These are phyloP conservation scores for Ammodytes marinus DNA, from an alignment of 2,113 vertebrate genomes.

Conservation along the genomic window DNA sequence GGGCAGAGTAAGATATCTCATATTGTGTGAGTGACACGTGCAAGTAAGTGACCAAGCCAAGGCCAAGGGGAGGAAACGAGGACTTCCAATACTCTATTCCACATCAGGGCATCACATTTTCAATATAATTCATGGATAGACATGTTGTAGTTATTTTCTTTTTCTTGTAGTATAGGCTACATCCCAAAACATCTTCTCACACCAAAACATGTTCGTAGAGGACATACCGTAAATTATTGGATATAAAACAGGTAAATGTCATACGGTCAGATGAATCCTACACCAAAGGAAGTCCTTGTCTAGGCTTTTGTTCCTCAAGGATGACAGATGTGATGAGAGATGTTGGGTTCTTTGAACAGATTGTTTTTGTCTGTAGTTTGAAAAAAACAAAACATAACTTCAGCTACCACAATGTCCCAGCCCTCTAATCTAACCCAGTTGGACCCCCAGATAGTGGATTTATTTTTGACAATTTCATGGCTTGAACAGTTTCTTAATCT, in stretches of 20 bases:
- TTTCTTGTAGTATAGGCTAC: not conserved
- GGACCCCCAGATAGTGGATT: not conserved
- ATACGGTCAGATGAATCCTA: conserved; percentile 9
- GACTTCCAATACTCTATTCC: conserved; percentile 8
- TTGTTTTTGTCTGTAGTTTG: not conserved
- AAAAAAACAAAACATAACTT: not conserved
- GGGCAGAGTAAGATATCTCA: conserved; percentile 1
- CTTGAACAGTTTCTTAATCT: not conserved
- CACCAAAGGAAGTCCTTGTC: not conserved
- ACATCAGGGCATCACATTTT: not conserved
- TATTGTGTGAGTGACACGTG: conserved; percentile 9
- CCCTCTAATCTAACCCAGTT: not conserved
- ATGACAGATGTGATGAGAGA: not conserved
- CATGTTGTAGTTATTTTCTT: not conserved
- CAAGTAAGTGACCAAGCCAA: not conserved
- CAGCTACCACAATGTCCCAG: not conserved
- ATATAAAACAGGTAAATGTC: not conserved
- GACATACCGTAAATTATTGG: too few relatives aligned
- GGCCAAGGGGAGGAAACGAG: conserved; percentile 15
- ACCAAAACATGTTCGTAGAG: not conserved
- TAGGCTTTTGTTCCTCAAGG: conserved; percentile 7
- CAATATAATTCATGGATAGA: not conserved
- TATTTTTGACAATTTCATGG: not conserved
- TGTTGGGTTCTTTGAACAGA: not conserved
- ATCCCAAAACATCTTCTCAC: not conserved